phyloP scores from a whole-genome alignment of 2,113 vertebrate species.

The Ornithorhynchus anatinus region DNA sequence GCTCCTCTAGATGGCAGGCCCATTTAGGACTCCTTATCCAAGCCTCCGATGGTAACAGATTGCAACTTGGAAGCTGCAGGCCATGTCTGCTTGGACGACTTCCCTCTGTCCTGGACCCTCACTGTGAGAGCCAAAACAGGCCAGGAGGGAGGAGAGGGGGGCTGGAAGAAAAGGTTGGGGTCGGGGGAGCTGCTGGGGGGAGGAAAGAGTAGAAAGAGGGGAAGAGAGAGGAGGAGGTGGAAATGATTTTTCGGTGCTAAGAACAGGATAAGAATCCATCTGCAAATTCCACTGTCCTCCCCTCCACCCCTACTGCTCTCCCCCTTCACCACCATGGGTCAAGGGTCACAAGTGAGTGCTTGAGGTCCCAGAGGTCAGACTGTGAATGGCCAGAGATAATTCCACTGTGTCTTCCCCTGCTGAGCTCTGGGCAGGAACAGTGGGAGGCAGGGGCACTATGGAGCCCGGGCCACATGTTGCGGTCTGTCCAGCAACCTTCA shows the following conservation, averaged over 20 bases:
- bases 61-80: conserved; percentile 53
- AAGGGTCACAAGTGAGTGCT: neutral
- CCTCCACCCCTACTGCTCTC: rapidly evolving
- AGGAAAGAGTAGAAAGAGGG: no score
- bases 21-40: conserved; percentile 9
- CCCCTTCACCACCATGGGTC: rapidly evolving
- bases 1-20: neutral
- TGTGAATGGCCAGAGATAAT: neutral
- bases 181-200: neutral
- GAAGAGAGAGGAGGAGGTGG: no score
- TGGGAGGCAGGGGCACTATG: neutral
- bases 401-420: neutral
- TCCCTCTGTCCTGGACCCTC: neutral
- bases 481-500: no score
- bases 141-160: neutral
- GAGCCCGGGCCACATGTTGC: neutral
- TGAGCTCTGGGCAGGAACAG: neutral
- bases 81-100: neutral
- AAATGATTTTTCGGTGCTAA: neutral
- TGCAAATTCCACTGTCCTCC: neutral
- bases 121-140: neutral
- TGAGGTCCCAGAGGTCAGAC: neutral
- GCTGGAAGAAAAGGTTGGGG: no score
- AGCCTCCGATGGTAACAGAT: conserved; percentile 14
- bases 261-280: neutral